These are phyloP conservation scores for Argya squamiceps DNA, from an alignment of 2,797 vertebrate genomes.

Conservation along the genomic window DNA sequence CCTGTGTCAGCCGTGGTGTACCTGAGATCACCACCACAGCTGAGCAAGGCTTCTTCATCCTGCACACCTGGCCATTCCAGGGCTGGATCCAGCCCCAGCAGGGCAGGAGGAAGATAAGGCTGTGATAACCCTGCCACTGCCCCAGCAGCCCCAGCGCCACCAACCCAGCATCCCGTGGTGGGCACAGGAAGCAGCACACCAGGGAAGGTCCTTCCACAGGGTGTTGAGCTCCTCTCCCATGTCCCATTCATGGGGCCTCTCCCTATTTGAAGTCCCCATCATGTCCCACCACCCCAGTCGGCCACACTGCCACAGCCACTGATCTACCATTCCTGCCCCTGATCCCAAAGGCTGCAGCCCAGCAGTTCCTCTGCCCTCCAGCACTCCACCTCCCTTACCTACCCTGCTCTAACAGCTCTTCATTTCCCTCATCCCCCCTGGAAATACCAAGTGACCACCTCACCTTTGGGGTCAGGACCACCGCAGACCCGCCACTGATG, in stretches of 20 bases:
- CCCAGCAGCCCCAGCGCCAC: not conserved
- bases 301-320: not conserved
- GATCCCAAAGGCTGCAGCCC: not conserved
- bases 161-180: accelerated
- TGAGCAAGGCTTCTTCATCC: not conserved
- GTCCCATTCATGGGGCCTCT: accelerated
- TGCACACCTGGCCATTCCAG: accelerated
- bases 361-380: not conserved
- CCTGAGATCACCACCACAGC: accelerated
- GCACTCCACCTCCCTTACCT: not conserved
- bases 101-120: not conserved
- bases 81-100: not conserved
- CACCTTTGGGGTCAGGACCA: constrained; percentile 95
- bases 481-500: constrained; percentile 93
- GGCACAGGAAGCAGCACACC: not conserved
- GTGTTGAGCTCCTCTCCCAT: not conserved
- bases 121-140: not conserved
- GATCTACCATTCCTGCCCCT: not conserved
- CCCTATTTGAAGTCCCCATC: not conserved
- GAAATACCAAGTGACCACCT: not conserved
- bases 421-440: not conserved
- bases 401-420: not conserved
- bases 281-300: accelerated
- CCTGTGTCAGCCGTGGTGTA: accelerated
- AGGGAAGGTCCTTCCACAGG: not conserved